Evolutionary conservation across 2,797 vertebrate genomes (phyloP).

Genomic region (Cryptoprocta ferox): DNA sequence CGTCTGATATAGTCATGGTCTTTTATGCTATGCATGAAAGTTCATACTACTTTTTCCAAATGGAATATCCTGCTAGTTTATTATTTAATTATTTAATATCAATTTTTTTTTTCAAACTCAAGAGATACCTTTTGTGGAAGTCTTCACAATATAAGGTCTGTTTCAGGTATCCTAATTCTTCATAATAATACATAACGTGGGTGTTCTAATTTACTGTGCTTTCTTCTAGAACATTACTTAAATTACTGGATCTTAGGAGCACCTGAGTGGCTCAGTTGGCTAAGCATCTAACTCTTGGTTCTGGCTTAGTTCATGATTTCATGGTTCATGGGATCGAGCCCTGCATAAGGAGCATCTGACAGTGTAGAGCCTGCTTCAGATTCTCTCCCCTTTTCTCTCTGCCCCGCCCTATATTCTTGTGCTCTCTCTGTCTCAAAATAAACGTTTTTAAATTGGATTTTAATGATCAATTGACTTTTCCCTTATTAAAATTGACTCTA

Average conservation of each 20-base stretch:
- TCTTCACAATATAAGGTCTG: background rate
- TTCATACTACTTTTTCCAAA: background rate
- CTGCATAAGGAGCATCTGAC: too few species aligned
- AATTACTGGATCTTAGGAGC: background rate
- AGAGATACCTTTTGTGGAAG: background rate
- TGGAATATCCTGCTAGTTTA: background rate
- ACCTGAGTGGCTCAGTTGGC: too few species aligned
- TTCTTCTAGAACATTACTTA: background rate
- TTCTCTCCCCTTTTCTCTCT: too few species aligned
- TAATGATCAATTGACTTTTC: background rate
- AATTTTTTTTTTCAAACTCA: background rate
- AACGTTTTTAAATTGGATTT: background rate
- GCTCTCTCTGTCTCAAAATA: too few species aligned
- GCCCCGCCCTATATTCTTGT: too few species aligned
- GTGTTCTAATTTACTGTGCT: background rate
- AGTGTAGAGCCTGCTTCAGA: too few species aligned
- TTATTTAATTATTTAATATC: background rate
- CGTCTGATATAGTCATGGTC: accelerated
- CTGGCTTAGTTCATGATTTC: too few species aligned
- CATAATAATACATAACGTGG: background rate
- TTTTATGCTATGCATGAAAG: background rate
- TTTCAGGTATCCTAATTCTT: background rate
- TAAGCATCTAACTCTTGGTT: too few species aligned
- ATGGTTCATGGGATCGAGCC: too few species aligned
- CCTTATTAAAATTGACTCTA: background rate